Evolutionary conservation across 2,797 vertebrate genomes (phyloP).

Genomic region (Siniperca undulata): DNA sequence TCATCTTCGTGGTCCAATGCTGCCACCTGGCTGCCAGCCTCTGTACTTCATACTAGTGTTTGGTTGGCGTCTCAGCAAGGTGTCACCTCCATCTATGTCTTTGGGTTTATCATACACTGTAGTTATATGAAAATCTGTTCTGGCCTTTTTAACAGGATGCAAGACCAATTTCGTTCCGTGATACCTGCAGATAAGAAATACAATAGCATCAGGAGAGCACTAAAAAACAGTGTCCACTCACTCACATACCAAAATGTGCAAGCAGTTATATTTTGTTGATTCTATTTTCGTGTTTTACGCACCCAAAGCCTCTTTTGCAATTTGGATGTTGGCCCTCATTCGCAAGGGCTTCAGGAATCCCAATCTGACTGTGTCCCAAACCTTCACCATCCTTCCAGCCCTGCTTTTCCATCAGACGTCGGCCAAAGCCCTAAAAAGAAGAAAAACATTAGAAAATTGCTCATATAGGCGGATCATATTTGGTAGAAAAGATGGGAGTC

Average conservation of each 20-base stretch:
- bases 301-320: constrained; percentile 97
- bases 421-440: constrained; percentile 89
- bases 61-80: constrained; percentile 89
- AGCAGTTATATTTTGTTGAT: background rate
- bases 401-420: constrained; percentile 94
- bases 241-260: background rate
- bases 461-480: background rate
- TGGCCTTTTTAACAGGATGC: constrained; percentile 87
- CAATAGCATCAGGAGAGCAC: background rate
- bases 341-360: constrained; percentile 92
- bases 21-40: constrained; percentile 80
- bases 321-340: constrained; percentile 94
- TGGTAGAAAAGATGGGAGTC: background rate
- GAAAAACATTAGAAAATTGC: background rate
- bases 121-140: constrained; percentile 86
- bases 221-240: background rate
- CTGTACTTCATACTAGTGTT: constrained; percentile 92
- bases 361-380: constrained; percentile 89
- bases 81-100: constrained; percentile 88
- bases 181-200: constrained; percentile 85
- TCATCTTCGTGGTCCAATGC: constrained; percentile 70
- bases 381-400: constrained; percentile 96
- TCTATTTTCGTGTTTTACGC: constrained; percentile 57
- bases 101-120: constrained; percentile 93
- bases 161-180: constrained; percentile 92